Evolutionary conservation across 1,140 invertebrate genomes (phyloP).

Genomic region (Drosophila pandora): DNA sequence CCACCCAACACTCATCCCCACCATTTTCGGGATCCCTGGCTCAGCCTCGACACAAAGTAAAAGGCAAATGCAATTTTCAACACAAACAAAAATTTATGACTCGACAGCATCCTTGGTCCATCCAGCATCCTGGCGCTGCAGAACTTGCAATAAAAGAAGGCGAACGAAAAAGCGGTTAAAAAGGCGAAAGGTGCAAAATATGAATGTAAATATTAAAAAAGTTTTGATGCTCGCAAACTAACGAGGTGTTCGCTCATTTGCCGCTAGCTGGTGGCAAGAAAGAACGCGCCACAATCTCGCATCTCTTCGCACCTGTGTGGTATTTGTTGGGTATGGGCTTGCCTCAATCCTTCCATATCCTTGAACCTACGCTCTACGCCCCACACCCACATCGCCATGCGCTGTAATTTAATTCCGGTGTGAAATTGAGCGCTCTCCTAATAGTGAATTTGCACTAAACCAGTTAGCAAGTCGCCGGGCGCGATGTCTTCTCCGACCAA

Average conservation of each 20-base stretch:
- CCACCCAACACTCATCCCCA: neutral
- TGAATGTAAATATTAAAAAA: conserved; percentile 82
- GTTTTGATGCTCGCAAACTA: conserved; percentile 76
- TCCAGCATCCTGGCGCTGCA: conserved; percentile 18
- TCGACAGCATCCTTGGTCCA: conserved; percentile 46
- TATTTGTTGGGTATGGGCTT: too few species aligned
- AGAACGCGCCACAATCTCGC: conserved; percentile 22
- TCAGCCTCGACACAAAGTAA: conserved; percentile 64
- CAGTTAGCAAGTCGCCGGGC: conserved; percentile 61
- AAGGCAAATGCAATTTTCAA: conserved; percentile 80
- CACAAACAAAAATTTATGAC: conserved; percentile 80
- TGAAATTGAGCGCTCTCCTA: conserved; percentile 79
- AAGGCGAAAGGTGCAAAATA: conserved; percentile 77
- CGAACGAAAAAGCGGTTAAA: conserved; percentile 31
- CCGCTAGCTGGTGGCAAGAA: neutral
- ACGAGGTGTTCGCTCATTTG: conserved; percentile 79
- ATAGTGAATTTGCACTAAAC: conserved; percentile 78
- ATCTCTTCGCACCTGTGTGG: neutral
- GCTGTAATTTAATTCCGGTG: conserved; percentile 75
- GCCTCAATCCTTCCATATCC: neutral
- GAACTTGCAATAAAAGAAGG: conserved; percentile 56
- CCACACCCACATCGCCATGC: conserved; percentile 44
- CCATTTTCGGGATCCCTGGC: conserved; percentile 28
- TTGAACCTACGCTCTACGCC: conserved; percentile 2
- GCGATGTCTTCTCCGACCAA: conserved; percentile 43